Base-by-base conservation (phyloP, 2,888 invertebrate genomes). In the Saturnia japonica region DNA sequence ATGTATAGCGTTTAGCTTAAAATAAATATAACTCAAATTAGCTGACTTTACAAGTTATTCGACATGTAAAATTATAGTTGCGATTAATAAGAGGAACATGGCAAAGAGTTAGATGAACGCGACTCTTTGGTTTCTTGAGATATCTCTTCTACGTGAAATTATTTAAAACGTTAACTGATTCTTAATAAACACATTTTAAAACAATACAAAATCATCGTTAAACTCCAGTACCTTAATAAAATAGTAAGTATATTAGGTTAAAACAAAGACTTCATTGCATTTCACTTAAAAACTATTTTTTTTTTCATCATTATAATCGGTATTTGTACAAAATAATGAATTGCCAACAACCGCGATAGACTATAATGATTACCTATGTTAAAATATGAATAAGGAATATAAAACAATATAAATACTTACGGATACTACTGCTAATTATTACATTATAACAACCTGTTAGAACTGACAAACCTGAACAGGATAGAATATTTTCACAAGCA, bases 321-420 rank as follows among this genome's bases (percentile, higher is more conserved):
- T 92, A 91, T 93, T 93, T 93, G 94, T 93, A 94, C 94, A 93
- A 90, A 93, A 90, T 91, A 91, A 91, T 91, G 91, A 88, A 87
- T 85, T 89, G 86, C 89, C 91, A 91, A 93, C 93, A 89, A 91
- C 91, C 88, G 86, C 87, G 82, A 92, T 91, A 91, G 90, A 93
- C 90, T 92, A 89, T 91, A 85, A 85, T 86, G 84, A 88, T 88
- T 88, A 34, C 34, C 34, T 34, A 91, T 88, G 88, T 87, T 91
- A 90, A 91, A 90, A 87, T 88, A 83, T 82, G 84, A 86, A 85
- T 74, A 78, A 76, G 88, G 79, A 85, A 89, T 88, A 88, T 83
- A 88, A 92, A 90, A 91, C 87, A 90, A 90, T 91, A 90, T 88
- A 88, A 89, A 89, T 85, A 84, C 86, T 85, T 83, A 87, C 79